Conservation (phyloP, 2,113 vertebrate species). For the Vulpes lagopus region DNA sequence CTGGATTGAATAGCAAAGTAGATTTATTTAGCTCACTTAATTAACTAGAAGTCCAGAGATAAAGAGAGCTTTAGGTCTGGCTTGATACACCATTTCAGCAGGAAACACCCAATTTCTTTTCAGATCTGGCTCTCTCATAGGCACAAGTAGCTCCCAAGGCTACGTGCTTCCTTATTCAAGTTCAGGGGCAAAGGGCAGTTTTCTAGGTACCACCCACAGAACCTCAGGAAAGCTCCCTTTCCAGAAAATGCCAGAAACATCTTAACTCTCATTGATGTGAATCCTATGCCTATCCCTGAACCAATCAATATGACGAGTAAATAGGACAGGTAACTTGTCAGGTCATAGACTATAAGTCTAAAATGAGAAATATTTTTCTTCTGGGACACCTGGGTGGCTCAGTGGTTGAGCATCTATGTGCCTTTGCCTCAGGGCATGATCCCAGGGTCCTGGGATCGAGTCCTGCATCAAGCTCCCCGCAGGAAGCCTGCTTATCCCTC, state of each 20-base stretch:
- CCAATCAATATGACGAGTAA: not conserved
- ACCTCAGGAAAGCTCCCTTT: not conserved
- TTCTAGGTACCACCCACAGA: not conserved
- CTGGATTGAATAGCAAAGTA: not conserved
- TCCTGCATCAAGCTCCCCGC: too few relatives aligned
- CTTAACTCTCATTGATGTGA: not conserved
- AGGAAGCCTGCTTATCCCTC: too few relatives aligned
- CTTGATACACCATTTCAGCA: not conserved
- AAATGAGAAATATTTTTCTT: not conserved
- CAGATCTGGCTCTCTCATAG: not conserved
- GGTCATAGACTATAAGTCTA: not conserved
- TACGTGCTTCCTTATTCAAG: not conserved
- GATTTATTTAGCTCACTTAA: not conserved
- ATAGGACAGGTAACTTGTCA: not conserved
- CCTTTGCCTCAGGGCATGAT: too few relatives aligned
- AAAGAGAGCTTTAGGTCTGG: not conserved
- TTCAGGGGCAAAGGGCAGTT: not conserved
- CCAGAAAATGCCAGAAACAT: conserved; percentile 33
- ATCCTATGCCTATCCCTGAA: not conserved
- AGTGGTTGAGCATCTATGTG: too few relatives aligned
- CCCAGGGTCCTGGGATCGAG: too few relatives aligned
- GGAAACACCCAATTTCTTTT: not conserved
- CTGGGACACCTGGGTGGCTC: not conserved
- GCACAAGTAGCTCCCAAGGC: not conserved
- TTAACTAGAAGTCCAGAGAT: not conserved